Conservation (phyloP, 2,888 invertebrate species). For the Gari tellinella region DNA sequence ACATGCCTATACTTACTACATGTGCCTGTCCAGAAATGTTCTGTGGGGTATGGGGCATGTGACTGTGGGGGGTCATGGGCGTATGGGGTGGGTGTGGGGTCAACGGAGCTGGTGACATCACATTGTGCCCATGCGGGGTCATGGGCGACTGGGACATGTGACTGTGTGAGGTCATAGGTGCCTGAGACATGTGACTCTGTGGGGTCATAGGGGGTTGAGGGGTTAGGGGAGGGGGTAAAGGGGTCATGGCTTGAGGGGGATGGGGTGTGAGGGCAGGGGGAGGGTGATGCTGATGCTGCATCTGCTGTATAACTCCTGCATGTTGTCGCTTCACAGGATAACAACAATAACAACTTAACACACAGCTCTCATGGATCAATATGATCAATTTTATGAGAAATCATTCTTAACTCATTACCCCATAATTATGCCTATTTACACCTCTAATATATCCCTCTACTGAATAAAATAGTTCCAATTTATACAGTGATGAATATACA, state of each 20-base stretch:
- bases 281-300: conserved; percentile 43
- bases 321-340: conserved; percentile 35
- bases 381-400: no score
- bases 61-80: conserved; percentile 54
- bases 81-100: conserved; percentile 56
- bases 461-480: no score
- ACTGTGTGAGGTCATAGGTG: conserved; percentile 31
- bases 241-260: conserved; percentile 44
- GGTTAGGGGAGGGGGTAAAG: conserved; percentile 46
- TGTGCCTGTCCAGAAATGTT: conserved; percentile 49
- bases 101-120: conserved; percentile 34
- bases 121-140: conserved; percentile 43
- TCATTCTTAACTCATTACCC: no score
- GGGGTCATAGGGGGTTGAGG: conserved; percentile 53
- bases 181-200: conserved; percentile 37
- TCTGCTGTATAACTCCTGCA: conserved; percentile 54
- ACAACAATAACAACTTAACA: background rate
- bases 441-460: no score
- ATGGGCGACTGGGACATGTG: conserved; percentile 52
- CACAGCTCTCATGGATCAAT: no score
- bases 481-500: no score
- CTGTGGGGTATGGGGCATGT: conserved; percentile 50
- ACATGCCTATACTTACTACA: conserved; percentile 42
- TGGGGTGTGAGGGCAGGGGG: conserved; percentile 47
- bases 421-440: no score